These are phyloP conservation scores for Dendrocincla tyrannina DNA, from an alignment of 2,797 vertebrate species.

Conservation along the genomic window DNA sequence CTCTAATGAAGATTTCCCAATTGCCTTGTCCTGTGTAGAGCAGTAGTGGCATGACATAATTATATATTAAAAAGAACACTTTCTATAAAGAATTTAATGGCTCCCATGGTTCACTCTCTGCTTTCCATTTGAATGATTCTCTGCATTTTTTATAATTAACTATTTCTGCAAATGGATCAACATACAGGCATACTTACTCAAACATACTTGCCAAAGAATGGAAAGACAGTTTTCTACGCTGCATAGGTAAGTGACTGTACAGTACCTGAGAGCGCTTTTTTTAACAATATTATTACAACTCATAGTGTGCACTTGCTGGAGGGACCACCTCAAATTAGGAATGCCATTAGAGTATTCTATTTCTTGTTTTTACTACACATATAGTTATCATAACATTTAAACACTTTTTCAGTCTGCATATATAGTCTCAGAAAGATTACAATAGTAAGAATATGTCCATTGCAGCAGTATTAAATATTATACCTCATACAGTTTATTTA, in stretches of 20 bases:
- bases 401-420: neutral
- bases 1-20: neutral
- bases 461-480: neutral
- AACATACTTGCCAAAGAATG: neutral
- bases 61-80: neutral
- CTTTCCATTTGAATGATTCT: neutral
- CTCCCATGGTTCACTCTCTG: neutral
- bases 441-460: neutral
- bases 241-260: neutral
- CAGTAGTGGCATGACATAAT: neutral
- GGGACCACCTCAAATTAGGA: neutral
- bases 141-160: neutral
- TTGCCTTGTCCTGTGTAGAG: neutral
- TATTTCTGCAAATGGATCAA: neutral
- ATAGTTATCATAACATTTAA: neutral
- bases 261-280: neutral
- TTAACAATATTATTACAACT: neutral
- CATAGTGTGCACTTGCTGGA: neutral
- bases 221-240: neutral
- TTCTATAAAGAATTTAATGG: neutral
- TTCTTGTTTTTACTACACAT: neutral
- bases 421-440: neutral
- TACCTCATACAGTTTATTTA: neutral
- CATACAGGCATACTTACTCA: neutral
- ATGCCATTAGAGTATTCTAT: neutral